phyloP scores from a whole-genome alignment of 23 tunicate species.

The Clavelina lepadiformis region DNA sequence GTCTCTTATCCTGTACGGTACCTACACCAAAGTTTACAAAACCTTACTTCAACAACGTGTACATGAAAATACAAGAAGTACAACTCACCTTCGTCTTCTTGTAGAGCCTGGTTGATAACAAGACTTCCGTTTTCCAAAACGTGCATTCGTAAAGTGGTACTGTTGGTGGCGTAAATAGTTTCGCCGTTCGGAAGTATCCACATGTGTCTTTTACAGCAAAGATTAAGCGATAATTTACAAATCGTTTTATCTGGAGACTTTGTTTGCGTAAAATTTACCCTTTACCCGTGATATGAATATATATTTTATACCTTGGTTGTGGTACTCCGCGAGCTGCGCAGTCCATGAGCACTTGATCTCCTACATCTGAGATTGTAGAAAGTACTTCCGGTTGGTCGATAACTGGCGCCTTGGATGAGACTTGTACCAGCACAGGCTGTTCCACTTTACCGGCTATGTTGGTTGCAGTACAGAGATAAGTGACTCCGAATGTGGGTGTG shows the following conservation, averaged over 20 bases:
- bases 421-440: constrained; percentile 4
- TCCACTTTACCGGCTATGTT: constrained; percentile 11
- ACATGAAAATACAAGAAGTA: too few relatives aligned
- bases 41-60: too few relatives aligned
- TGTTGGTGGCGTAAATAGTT: neutral
- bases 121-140: constrained; percentile 15
- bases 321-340: constrained; percentile 20
- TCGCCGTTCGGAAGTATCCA: constrained; percentile 19
- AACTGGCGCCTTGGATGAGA: constrained; percentile 5
- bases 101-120: neutral
- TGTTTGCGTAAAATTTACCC: neutral
- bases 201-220: neutral
- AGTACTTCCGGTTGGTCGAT: neutral
- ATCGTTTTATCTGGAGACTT: neutral
- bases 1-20: too few relatives aligned
- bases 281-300: too few relatives aligned
- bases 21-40: too few relatives aligned
- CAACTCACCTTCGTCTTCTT: neutral
- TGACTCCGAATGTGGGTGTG: neutral
- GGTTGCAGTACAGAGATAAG: constrained; percentile 20
- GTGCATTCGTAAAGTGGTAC: neutral
- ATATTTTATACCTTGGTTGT: constrained; percentile 22
- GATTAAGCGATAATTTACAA: neutral
- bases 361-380: neutral
- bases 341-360: constrained; percentile 4